Percentiles rank a stretch among this genome's conserved stretches.
phyloP scores from a whole-genome alignment of 92 coral and sea anemone species.

The Meandrina meandrites region DNA sequence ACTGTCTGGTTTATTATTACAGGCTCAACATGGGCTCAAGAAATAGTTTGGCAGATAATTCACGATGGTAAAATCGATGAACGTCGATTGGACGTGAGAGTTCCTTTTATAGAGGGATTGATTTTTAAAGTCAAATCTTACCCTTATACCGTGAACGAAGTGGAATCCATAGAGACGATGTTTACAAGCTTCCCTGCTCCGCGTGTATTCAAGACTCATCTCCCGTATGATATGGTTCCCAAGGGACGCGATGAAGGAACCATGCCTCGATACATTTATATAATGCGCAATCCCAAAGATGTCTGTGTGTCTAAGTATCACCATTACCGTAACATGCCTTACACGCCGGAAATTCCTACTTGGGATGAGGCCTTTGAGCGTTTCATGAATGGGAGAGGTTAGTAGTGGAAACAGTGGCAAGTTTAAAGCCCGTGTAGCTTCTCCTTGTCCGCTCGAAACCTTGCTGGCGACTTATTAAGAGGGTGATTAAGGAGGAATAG shows the following conservation, averaged over 20 bases:
- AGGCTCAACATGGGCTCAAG: slow-evolving; percentile 53
- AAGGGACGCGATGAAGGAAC: background rate
- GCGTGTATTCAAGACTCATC: slow-evolving; percentile 8
- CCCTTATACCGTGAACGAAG: slow-evolving; percentile 16
- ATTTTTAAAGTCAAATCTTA: background rate
- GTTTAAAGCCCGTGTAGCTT: no score
- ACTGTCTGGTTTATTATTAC: background rate
- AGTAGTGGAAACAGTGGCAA: background rate
- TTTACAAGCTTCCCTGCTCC: background rate
- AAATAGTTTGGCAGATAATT: slow-evolving; percentile 44
- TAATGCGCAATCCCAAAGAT: slow-evolving; percentile 20
- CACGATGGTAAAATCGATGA: slow-evolving; percentile 34
- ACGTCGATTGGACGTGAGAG: slow-evolving; percentile 31
- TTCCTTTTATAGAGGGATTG: slow-evolving; percentile 24
- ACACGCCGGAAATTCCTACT: slow-evolving; percentile 9
- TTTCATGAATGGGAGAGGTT: slow-evolving; percentile 38
- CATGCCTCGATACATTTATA: background rate
- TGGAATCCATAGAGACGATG: slow-evolving; percentile 3
- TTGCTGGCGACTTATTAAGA: no score
- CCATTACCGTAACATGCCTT: background rate
- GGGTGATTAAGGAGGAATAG: no score
- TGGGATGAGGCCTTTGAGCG: slow-evolving; percentile 47
- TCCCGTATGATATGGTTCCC: background rate
- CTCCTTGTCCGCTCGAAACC: no score
- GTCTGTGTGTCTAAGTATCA: background rate